phyloP scores from a whole-genome alignment of 2,113 vertebrate genomes.

The Xiphorhynchus elegans region DNA sequence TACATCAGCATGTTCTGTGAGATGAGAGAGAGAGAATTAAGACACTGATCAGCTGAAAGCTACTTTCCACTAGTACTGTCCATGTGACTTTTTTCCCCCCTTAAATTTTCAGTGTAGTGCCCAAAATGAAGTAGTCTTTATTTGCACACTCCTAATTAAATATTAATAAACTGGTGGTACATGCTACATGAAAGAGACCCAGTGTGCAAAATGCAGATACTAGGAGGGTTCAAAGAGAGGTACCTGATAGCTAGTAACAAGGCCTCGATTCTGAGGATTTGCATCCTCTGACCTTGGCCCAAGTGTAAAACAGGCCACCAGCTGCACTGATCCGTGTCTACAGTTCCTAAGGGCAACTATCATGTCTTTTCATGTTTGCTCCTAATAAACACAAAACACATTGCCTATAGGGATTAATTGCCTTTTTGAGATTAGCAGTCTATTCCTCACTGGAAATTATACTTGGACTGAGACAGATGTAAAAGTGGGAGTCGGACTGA shows the following conservation, averaged over 20 bases:
- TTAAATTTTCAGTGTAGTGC: neutral
- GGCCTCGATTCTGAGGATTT: neutral
- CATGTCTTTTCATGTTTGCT: neutral
- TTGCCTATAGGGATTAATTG: neutral
- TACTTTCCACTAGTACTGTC: neutral
- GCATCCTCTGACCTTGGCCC: neutral
- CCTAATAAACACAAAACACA: neutral
- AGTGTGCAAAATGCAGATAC: neutral
- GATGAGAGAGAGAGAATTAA: neutral
- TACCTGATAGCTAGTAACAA: neutral
- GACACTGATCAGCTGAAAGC: neutral
- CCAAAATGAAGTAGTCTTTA: neutral
- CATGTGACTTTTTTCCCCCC: rapidly evolving
- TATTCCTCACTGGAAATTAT: neutral
- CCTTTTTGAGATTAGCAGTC: neutral
- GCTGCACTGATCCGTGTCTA: neutral
- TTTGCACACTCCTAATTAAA: neutral
- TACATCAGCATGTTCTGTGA: neutral
- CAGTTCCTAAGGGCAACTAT: neutral
- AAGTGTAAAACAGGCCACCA: neutral
- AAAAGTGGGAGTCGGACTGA: neutral
- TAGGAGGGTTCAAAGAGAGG: neutral
- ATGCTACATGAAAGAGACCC: neutral
- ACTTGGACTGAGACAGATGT: neutral
- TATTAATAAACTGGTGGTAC: neutral